Evolutionary conservation across 1,140 invertebrate genomes (phyloP).

Genomic region (Pomacea maculata): DNA sequence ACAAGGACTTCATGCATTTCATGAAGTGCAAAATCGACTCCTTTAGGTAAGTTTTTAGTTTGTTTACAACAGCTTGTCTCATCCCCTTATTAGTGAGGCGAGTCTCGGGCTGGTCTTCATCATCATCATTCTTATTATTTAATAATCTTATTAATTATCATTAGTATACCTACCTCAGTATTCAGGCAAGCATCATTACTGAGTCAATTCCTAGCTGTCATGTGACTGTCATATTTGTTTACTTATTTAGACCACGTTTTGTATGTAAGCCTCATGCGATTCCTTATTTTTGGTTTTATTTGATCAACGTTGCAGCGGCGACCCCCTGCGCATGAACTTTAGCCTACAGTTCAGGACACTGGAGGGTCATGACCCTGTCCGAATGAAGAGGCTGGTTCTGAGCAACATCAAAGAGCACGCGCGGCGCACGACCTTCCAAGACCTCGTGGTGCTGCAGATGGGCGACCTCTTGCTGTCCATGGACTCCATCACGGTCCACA

Average conservation of each 20-base stretch:
- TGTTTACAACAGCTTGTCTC: too few relatives aligned
- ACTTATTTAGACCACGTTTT: too few relatives aligned
- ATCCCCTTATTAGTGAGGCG: too few relatives aligned
- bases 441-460: slow-evolving; percentile 16
- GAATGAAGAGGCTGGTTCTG: slow-evolving; percentile 16
- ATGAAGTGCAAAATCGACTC: slow-evolving; percentile 10
- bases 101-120: too few relatives aligned
- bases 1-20: slow-evolving; percentile 17
- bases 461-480: slow-evolving; percentile 21
- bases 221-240: too few relatives aligned
- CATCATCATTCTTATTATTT: too few relatives aligned
- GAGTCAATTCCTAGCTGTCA: too few relatives aligned
- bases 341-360: slow-evolving; percentile 23
- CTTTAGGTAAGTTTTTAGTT: not conserved
- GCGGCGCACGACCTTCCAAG: slow-evolving; percentile 1
- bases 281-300: not conserved
- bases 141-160: too few relatives aligned
- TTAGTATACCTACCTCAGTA: too few relatives aligned
- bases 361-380: not conserved
- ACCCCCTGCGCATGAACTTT: slow-evolving; percentile 27
- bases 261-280: too few relatives aligned
- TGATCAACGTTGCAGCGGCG: not conserved
- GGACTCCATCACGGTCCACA: slow-evolving; percentile 20
- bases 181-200: too few relatives aligned
- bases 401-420: slow-evolving; percentile 26